Conservation (phyloP, 2,113 vertebrate genomes). For the Todiramphus chloris region DNA sequence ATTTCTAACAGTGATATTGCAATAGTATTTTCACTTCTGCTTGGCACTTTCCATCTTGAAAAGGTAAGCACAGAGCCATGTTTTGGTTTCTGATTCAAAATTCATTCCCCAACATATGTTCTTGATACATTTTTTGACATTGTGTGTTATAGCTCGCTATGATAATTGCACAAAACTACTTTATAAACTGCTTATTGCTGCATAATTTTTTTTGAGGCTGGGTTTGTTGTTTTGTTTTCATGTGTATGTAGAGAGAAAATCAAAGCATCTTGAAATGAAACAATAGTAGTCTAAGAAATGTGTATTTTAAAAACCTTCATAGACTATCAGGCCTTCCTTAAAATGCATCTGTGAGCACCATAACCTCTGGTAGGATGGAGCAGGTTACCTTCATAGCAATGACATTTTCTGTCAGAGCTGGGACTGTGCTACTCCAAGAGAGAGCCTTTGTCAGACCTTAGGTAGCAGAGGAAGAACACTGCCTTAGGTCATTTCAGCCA, state of each 20-base stretch:
- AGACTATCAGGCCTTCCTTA: background rate
- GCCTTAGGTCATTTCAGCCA: background rate
- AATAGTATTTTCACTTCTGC: background rate
- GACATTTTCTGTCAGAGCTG: background rate
- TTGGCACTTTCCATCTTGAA: background rate
- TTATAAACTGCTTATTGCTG: background rate
- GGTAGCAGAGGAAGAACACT: background rate
- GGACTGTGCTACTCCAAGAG: background rate
- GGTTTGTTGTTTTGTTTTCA: too few species aligned
- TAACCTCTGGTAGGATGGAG: background rate
- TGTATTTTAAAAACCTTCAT: background rate
- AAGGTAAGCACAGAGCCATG: background rate
- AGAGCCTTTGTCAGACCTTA: background rate
- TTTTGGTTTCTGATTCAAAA: background rate
- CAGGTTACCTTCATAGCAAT: background rate
- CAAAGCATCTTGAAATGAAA: background rate
- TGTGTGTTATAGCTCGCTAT: background rate
- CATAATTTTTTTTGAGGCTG: background rate
- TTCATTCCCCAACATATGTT: background rate
- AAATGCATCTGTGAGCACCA: rapidly evolving
- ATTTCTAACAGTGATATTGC: background rate
- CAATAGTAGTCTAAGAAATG: background rate
- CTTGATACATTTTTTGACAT: background rate
- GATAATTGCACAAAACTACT: background rate
- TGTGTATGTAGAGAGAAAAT: background rate